Evolutionary conservation across 2,797 vertebrate species (phyloP), one percentile per base, ranked within the genome.

Genomic region (Mionectes olivaceus): DNA sequence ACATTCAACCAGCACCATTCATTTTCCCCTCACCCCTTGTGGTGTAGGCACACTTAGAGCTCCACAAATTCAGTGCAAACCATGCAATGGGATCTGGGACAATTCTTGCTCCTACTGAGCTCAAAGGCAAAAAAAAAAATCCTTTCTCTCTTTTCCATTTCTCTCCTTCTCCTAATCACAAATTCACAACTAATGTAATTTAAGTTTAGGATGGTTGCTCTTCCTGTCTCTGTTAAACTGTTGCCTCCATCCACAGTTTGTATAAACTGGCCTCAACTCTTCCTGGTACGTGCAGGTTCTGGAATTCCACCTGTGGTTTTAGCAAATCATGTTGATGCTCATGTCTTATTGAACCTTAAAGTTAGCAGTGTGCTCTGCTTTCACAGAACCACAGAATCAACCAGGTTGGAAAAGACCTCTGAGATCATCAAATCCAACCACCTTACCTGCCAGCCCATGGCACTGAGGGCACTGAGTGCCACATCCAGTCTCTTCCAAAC

Each of bases 281-380:
- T 59, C 7, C 23, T 22, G 6, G 18, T 21, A 5, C 25, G 11
- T 37, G 9, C 10, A 33, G 8, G n/a, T 67, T 77, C 56, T 39
- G 35, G 35, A 15, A 12, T 19, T 25, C 2, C 27, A 32, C 1
- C 0, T 11, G 32, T 33, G 28, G 5, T 53, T 37, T 44, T 13
- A 87, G 11, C 35, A n/a, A 44, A 6, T 21, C 13, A 15, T 24
- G 16, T 9, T 16, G 22, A 57, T 57, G 18, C 11, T 37, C 7
- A 8, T 18, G 27, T 78, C 74, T 56, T 2, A 0, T 3, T 55
- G 8, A 16, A 56, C 16, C 7, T 50, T 68, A 77, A 63, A 53
- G 18, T 73, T 27, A 53, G 25, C 63, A 63, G 28, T 39, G 25
- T 1, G 0, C 32, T 19, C 32, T 19, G 7, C 27, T 78, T 78